Evolutionary conservation across 2,888 invertebrate species (phyloP).

Genomic region (Zeuzera pyrina): DNA sequence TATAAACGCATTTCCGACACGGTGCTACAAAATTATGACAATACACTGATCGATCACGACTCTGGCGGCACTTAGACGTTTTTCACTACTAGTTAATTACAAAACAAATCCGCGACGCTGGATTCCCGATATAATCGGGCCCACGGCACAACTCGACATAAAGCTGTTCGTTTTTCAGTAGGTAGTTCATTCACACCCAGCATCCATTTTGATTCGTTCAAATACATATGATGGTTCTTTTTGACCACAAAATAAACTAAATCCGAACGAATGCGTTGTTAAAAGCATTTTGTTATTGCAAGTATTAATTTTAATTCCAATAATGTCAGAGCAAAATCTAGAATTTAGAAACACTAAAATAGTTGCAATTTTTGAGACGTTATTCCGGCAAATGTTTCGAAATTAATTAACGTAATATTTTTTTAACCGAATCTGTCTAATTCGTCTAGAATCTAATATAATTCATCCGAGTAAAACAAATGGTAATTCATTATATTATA

Average conservation of each 20-base stretch:
- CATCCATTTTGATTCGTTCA: slow-evolving; percentile 74
- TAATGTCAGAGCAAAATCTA: too few species aligned
- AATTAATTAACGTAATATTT: too few species aligned
- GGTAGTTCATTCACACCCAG: slow-evolving; percentile 74
- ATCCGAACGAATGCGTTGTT: slow-evolving; percentile 32
- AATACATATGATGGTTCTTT: slow-evolving; percentile 66
- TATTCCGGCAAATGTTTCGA: too few species aligned
- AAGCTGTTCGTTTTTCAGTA: slow-evolving; percentile 71
- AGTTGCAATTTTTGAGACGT: too few species aligned
- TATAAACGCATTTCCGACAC: slow-evolving; percentile 69
- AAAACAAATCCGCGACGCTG: slow-evolving; percentile 54
- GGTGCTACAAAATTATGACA: slow-evolving; percentile 52
- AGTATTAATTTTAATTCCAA: too few species aligned
- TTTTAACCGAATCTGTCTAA: too few species aligned
- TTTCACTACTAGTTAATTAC: slow-evolving; percentile 45
- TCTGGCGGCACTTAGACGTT: slow-evolving; percentile 37
- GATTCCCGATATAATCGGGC: slow-evolving; percentile 61
- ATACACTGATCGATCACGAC: slow-evolving; percentile 35
- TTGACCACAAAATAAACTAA: slow-evolving; percentile 46
- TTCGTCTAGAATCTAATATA: too few species aligned
- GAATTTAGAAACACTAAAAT: too few species aligned
- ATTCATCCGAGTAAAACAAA: too few species aligned
- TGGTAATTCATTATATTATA: too few species aligned
- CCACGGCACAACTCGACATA: slow-evolving; percentile 70
- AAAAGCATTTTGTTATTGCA: background rate